Base-by-base conservation (phyloP, 1,140 invertebrate species). In the Drosophila quadrilineata region DNA sequence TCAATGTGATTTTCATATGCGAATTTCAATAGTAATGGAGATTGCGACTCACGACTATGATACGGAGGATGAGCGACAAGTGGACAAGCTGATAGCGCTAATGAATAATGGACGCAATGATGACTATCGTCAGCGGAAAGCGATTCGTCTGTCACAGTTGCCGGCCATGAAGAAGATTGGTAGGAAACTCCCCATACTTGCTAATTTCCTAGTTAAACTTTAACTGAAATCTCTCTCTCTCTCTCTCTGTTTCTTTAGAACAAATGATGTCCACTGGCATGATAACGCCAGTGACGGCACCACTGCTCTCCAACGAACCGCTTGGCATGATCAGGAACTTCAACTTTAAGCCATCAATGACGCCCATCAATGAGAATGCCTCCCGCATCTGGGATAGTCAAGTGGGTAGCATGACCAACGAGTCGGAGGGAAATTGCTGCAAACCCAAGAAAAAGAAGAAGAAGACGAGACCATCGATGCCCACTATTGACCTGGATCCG, bases 21-120 rank as follows among this genome's bases (percentile, higher is more conserved):
- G 36, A n/a, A n/a, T 56, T 50, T 53, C 80, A 88, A 40, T 90
- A 97, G 96, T 96, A 67, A 93, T 98, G 91, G 96, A 98, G 92
- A 93, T 97, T 62, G 94, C 95, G 3, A 93, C 93, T 56, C 94
- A 95, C 36, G 95, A 96, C 75, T 94, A 95, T 89, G 95, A 94
- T 36, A 77, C 79, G 8, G 60, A 29, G 6, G 69, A 71, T 0
- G 71, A 92, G 92, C 64, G 90, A 90, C 36, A 87, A 22, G 36
- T 84, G 53, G 53, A 77, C n/a, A 84, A 89, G 52, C 73, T 95
- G 69, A 90, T 93, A 28, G 82, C 91, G 31, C 92, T 93, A 54
- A 94, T 95, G 21, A 90, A 93, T 64, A 95, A 95, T 90, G 95
- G 95, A 6, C 93, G 92, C 62, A 93, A 91, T 73, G 89, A 91